Evolutionary conservation across 2,888 invertebrate species (phyloP).

Genomic region (Alloplasta piceator): DNA sequence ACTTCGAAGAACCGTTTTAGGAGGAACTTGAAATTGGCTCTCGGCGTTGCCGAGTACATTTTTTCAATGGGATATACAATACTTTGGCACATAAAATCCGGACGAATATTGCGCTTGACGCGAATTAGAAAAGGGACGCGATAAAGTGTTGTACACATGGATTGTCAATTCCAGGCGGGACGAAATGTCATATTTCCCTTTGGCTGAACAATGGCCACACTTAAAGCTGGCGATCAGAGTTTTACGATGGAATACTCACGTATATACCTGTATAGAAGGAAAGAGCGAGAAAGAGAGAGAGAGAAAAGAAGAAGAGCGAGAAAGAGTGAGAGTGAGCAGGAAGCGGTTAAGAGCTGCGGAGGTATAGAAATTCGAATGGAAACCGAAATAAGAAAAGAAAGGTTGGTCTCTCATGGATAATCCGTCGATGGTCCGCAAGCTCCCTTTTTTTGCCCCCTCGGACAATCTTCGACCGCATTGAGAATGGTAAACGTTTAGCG

Average conservation of each 20-base stretch:
- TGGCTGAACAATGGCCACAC: slow-evolving; percentile 70
- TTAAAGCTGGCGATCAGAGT: slow-evolving; percentile 72
- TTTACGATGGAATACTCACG: slow-evolving; percentile 74
- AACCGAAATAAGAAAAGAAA: slow-evolving; percentile 36
- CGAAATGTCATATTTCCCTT: slow-evolving; percentile 67
- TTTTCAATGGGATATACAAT: not conserved
- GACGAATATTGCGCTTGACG: slow-evolving; percentile 7
- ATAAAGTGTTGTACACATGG: not conserved
- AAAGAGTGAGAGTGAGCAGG: slow-evolving; percentile 39
- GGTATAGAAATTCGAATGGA: slow-evolving; percentile 32
- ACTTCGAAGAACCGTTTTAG: no score
- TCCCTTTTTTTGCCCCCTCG: slow-evolving; percentile 48
- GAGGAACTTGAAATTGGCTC: no score
- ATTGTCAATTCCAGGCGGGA: slow-evolving; percentile 24
- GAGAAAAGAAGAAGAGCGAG: no score
- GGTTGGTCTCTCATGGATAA: slow-evolving; percentile 66
- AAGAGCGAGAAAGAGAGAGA: no score
- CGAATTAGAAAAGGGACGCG: not conserved
- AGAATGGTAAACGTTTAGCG: slow-evolving; percentile 75
- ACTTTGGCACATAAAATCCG: not conserved
- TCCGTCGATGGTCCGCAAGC: slow-evolving; percentile 72
- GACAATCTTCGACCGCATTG: slow-evolving; percentile 53
- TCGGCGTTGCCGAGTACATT: no score
- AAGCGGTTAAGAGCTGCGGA: slow-evolving; percentile 27
- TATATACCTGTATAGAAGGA: slow-evolving; percentile 41